Evolutionary conservation across 1,140 invertebrate species (phyloP).

Genomic region (Pseudomyrmex pallidus): DNA sequence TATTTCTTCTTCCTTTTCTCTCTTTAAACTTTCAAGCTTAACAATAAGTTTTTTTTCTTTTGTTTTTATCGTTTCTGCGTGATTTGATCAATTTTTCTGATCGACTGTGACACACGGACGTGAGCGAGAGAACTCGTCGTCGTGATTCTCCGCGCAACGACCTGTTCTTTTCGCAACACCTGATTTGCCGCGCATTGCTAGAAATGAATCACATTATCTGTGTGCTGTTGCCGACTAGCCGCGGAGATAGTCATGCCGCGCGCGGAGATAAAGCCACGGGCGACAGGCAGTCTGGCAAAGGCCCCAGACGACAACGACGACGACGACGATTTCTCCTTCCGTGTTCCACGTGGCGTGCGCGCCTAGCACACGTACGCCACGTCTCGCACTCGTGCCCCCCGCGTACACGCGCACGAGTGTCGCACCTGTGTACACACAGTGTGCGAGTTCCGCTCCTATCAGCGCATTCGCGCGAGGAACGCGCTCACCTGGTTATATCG

Average conservation of each 20-base stretch:
- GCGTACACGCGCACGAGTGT: not conserved
- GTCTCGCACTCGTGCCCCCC: not conserved
- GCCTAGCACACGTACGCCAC: not conserved
- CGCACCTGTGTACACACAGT: constrained; percentile 14
- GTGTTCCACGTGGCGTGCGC: not conserved
- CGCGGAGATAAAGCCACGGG: constrained; percentile 46
- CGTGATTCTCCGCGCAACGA: not conserved
- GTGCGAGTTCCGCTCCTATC: not conserved
- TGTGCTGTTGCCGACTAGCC: not conserved
- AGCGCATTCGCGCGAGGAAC: not conserved
- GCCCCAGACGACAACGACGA: no score
- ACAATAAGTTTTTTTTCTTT: not conserved
- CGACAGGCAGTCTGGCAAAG: constrained; percentile 47
- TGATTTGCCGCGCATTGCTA: constrained; percentile 19
- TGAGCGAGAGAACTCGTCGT: not conserved
- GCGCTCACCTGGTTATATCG: constrained; percentile 10
- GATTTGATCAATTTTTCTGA: not conserved
- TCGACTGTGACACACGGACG: not conserved
- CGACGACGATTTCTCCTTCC: constrained; percentile 23
- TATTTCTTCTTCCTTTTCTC: not conserved
- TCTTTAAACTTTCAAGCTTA: not conserved
- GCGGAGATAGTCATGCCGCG: constrained; percentile 16
- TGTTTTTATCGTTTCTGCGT: not conserved
- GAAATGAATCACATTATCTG: constrained; percentile 54
- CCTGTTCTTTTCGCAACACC: not conserved